Evolutionary conservation across 1,140 invertebrate genomes (phyloP).

Genomic region (Rhizoglyphus robini): DNA sequence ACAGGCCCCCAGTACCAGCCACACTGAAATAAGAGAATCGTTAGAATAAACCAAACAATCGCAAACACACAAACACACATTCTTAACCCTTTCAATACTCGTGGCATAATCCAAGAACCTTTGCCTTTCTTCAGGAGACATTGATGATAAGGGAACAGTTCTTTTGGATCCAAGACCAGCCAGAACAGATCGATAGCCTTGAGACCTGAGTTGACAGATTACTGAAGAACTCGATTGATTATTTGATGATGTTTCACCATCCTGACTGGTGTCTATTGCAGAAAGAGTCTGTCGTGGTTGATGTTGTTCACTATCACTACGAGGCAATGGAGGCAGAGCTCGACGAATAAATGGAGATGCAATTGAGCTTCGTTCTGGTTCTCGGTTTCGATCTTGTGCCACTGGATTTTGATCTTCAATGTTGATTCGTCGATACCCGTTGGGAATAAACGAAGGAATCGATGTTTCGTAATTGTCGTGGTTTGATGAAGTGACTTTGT

Average conservation of each 20-base stretch:
- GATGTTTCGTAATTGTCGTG: background rate
- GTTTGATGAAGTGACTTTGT: background rate
- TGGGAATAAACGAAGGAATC: background rate
- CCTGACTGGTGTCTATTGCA: background rate
- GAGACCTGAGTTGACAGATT: background rate
- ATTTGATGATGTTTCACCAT: too few species aligned
- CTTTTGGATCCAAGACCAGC: background rate
- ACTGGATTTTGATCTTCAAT: background rate
- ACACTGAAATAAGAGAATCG: conserved; percentile 16
- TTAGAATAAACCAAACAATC: background rate
- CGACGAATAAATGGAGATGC: background rate
- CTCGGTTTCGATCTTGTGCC: too few species aligned
- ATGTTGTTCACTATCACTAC: background rate
- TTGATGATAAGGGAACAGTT: background rate
- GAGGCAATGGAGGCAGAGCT: background rate
- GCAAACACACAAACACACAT: conserved; percentile 47
- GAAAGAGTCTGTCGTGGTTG: too few species aligned
- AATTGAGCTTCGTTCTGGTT: too few species aligned
- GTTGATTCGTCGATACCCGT: background rate
- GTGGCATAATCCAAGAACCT: conserved; percentile 57
- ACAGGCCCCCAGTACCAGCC: conserved; percentile 98
- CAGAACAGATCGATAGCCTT: background rate
- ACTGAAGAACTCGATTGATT: background rate
- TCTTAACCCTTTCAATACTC: conserved; percentile 83
- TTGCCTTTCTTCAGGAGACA: conserved; percentile 19